These are phyloP conservation scores for Plectus sambesii DNA, from an alignment of 1,140 invertebrate genomes.

Conservation along the genomic window DNA sequence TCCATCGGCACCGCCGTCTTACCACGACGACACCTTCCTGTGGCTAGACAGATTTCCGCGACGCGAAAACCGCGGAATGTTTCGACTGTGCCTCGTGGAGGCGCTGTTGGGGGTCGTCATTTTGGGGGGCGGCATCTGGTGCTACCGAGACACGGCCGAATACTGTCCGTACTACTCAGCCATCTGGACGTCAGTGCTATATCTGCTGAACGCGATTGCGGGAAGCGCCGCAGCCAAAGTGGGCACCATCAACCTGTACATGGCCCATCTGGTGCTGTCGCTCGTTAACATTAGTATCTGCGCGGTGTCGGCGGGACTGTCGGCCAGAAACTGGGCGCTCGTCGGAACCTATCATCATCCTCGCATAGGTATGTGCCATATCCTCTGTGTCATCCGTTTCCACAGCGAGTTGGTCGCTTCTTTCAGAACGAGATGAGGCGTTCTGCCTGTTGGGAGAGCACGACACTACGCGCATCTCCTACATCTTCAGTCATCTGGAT, in stretches of 20 bases:
- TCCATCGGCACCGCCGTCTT: too few species aligned
- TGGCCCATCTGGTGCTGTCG: constrained; percentile 34
- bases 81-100: constrained; percentile 31
- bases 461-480: constrained; percentile 31
- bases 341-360: constrained; percentile 36
- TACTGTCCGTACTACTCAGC: constrained; percentile 42
- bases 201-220: constrained; percentile 35
- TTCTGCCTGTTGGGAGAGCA: constrained; percentile 38
- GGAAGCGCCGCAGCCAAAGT: constrained; percentile 32
- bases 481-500: constrained; percentile 37
- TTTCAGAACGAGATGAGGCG: constrained; percentile 26
- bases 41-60: constrained; percentile 31
- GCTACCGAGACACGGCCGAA: constrained; percentile 31
- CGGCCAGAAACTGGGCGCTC: constrained; percentile 25
- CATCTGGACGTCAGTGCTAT: constrained; percentile 34
- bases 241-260: constrained; percentile 29
- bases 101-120: constrained; percentile 28
- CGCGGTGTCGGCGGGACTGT: constrained; percentile 22
- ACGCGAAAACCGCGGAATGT: constrained; percentile 35
- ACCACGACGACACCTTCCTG: constrained; percentile 27
- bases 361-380: too few species aligned
- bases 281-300: constrained; percentile 35
- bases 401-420: too few species aligned
- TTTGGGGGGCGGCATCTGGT: constrained; percentile 33
- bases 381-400: too few species aligned